Conservation (phyloP, 2,113 vertebrate species). For the Halichoerus grypus region DNA sequence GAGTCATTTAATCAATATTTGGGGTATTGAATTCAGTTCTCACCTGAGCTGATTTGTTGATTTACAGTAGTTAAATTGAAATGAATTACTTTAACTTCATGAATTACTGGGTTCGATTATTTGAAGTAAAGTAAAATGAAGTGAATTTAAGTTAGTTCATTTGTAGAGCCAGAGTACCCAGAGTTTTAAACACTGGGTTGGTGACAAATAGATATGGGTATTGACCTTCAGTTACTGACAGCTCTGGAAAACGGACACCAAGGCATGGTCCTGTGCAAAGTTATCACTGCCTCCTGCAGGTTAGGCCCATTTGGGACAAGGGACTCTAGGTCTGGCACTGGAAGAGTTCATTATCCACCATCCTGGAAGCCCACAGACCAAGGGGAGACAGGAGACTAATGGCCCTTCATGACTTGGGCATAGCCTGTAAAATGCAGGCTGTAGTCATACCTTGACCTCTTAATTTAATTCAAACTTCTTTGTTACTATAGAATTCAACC, state of each 20-base stretch:
- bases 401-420: not conserved
- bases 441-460: not conserved
- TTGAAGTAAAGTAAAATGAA: constrained; percentile 54
- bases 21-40: constrained; percentile 47
- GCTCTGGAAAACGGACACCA: not conserved
- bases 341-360: not conserved
- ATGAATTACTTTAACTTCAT: constrained; percentile 48
- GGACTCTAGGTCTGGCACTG: not conserved
- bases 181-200: not conserved
- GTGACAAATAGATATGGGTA: not conserved
- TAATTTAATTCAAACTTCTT: constrained; percentile 54
- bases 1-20: constrained; percentile 19
- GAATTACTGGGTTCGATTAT: constrained; percentile 44
- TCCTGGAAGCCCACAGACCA: not conserved
- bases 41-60: constrained; percentile 14
- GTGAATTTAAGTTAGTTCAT: constrained; percentile 53
- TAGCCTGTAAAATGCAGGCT: not conserved
- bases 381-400: not conserved
- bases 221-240: not conserved
- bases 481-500: not conserved
- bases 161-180: constrained; percentile 25
- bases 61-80: constrained; percentile 60
- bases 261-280: not conserved
- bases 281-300: not conserved
- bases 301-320: not conserved